Conservation (phyloP, 2,797 vertebrate genomes). For the Rhinophrynus dorsalis region DNA sequence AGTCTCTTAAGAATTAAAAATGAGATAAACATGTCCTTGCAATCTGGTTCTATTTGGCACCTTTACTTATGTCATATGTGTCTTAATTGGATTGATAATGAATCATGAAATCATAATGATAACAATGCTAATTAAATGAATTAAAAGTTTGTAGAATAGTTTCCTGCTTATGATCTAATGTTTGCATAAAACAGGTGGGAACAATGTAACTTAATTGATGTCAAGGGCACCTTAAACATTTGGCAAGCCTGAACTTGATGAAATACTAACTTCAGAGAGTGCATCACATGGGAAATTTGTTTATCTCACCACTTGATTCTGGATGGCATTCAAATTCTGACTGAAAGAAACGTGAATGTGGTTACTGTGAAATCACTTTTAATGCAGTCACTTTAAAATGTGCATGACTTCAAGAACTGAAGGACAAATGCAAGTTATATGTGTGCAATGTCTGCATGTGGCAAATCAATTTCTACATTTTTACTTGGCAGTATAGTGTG, state of each 20-base stretch:
- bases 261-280: not conserved
- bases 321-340: not conserved
- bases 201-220: no score
- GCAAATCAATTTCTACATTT: not conserved
- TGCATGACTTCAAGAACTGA: not conserved
- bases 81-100: no score
- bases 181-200: no score
- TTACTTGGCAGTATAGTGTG: no score
- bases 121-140: no score
- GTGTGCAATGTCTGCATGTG: not conserved
- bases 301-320: not conserved
- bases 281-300: not conserved
- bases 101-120: no score
- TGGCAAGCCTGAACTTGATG: not conserved
- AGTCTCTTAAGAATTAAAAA: no score
- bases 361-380: not conserved
- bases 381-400: not conserved
- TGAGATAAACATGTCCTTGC: no score
- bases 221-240: not conserved
- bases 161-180: no score
- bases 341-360: not conserved
- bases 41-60: no score
- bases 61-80: no score
- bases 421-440: not conserved
- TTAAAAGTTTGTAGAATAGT: no score